These are phyloP conservation scores for Coreius guichenoti DNA, from an alignment of 2,797 vertebrate genomes.

Conservation along the genomic window DNA sequence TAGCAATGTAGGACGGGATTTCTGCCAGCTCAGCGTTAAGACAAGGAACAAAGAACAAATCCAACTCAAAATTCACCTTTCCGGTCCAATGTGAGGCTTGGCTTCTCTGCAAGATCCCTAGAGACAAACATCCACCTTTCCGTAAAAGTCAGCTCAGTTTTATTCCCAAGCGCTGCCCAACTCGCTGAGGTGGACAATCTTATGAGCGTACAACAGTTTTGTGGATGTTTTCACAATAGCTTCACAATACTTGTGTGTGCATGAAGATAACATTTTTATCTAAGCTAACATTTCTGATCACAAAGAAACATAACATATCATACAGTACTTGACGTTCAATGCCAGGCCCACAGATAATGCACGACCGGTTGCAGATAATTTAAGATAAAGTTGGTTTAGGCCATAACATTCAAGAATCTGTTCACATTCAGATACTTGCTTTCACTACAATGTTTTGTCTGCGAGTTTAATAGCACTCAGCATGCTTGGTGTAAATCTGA, in stretches of 20 bases:
- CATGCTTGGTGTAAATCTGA: neutral
- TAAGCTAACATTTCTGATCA: neutral
- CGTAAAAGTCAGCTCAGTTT: neutral
- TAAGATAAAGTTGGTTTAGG: neutral
- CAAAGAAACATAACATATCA: neutral
- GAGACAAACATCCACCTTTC: constrained; percentile 5
- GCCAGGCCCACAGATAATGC: neutral
- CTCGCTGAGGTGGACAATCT: constrained; percentile 2
- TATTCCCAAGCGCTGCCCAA: neutral
- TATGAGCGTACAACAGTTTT: neutral
- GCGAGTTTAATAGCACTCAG: neutral
- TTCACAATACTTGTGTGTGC: neutral
- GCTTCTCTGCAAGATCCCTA: constrained; percentile 22
- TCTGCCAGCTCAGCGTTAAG: constrained; percentile 46
- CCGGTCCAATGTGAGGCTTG: constrained; percentile 21
- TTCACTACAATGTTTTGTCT: neutral
- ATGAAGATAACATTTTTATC: neutral
- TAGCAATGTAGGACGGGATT: constrained; percentile 35
- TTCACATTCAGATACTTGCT: neutral
- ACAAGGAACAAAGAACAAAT: constrained; percentile 45
- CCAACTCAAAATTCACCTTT: constrained; percentile 47
- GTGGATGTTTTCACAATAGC: neutral
- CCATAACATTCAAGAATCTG: neutral
- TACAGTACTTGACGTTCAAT: neutral
- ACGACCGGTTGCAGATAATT: neutral